These are phyloP conservation scores for Pseudochirops cupreus DNA, from an alignment of 2,797 vertebrate species.

Conservation along the genomic window DNA sequence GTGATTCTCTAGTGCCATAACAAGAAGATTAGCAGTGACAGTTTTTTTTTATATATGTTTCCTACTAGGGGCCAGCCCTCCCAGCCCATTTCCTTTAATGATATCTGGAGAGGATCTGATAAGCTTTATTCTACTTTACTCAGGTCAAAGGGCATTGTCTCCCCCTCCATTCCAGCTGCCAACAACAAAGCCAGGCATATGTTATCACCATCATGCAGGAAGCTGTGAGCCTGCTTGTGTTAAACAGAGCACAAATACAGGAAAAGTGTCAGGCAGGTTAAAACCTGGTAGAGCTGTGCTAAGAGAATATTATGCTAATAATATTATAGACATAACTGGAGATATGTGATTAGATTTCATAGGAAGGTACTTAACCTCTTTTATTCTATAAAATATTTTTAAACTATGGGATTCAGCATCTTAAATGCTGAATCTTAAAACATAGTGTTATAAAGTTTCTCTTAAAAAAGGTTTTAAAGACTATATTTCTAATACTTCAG, in stretches of 20 bases:
- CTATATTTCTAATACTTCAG: neutral
- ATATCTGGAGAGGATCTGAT: conserved; percentile 89
- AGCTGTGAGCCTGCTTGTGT: conserved; percentile 77
- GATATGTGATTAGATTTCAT: conserved; percentile 44
- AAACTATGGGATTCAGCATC: conserved; percentile 13
- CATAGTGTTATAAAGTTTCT: neutral
- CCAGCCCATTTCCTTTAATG: conserved; percentile 84
- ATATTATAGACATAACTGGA: conserved; percentile 13
- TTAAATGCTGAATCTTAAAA: neutral
- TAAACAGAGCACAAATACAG: conserved; percentile 86
- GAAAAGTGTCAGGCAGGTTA: conserved; percentile 83
- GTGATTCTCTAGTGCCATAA: conserved; percentile 80
- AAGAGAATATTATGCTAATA: conserved; percentile 65
- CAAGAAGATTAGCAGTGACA: conserved; percentile 84
- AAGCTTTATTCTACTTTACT: conserved; percentile 84
- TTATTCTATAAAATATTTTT: conserved; percentile 35
- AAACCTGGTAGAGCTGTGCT: conserved; percentile 75
- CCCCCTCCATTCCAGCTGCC: conserved; percentile 80
- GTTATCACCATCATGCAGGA: conserved; percentile 84
- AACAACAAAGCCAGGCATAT: conserved; percentile 82
- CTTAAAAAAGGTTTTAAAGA: neutral
- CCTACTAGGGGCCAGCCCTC: conserved; percentile 80
- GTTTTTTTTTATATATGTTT: conserved; percentile 83
- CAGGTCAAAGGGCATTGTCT: conserved; percentile 86
- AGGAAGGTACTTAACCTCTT: conserved; percentile 14